phyloP scores from a whole-genome alignment of 2,888 invertebrate genomes.

The Oscheius sp. region DNA sequence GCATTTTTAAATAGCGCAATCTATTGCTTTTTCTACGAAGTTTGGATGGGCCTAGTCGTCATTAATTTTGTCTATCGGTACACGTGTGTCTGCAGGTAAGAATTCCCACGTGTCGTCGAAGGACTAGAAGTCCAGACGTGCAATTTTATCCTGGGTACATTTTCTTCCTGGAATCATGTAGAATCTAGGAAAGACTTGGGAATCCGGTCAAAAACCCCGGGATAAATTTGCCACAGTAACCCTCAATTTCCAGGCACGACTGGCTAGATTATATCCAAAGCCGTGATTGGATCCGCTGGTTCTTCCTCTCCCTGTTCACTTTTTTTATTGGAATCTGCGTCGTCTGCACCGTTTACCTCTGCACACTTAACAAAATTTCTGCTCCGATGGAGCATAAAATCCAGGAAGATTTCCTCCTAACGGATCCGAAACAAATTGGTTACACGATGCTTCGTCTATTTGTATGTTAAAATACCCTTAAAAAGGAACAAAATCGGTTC shows the following conservation, averaged over 20 bases:
- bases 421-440: conserved; percentile 6
- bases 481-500: not conserved
- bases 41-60: conserved; percentile 21
- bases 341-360: conserved; percentile 16
- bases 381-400: conserved; percentile 28
- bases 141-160: no score
- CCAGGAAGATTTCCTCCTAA: conserved; percentile 1
- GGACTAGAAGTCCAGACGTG: not conserved
- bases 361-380: conserved; percentile 22
- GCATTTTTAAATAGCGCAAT: conserved; percentile 10
- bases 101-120: not conserved
- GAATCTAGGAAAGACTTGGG: no score
- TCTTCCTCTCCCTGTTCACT: not conserved
- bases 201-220: no score
- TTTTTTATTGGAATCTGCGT: not conserved
- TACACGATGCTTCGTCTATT: conserved; percentile 19
- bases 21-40: conserved; percentile 24
- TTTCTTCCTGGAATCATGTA: no score
- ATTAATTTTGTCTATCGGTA: conserved; percentile 30
- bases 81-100: conserved; percentile 15
- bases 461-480: not conserved
- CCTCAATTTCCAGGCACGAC: conserved; percentile 24
- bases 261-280: not conserved
- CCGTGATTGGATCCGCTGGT: not conserved
- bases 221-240: no score